phyloP scores from a whole-genome alignment of 2,888 invertebrate species.

The Embidobia sp. region DNA sequence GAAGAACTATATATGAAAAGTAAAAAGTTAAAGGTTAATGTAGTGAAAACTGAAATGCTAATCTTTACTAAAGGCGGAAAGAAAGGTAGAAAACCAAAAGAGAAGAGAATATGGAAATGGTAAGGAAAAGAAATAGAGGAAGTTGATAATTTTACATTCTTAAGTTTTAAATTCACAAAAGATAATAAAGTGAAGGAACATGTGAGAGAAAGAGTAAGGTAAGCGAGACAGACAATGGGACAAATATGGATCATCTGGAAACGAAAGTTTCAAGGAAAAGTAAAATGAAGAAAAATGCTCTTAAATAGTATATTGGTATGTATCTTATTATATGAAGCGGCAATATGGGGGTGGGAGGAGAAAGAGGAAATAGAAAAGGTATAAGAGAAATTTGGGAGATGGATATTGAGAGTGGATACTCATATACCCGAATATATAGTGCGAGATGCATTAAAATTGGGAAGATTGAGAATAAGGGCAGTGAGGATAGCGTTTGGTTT shows the following conservation, averaged over 20 bases:
- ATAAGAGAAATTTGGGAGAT: background rate
- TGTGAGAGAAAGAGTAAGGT: background rate
- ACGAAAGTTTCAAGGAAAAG: background rate
- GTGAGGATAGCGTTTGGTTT: background rate
- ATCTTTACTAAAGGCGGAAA: too few relatives aligned
- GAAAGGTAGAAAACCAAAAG: too few relatives aligned
- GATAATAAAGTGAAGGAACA: background rate
- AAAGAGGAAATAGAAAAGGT: background rate
- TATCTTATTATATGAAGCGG: background rate
- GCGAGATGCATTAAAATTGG: too few relatives aligned
- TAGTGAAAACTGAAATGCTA: too few relatives aligned
- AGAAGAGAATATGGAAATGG: background rate
- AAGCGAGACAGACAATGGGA: background rate
- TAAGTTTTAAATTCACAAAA: background rate
- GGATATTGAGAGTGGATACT: too few relatives aligned
- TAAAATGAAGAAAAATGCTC: background rate
- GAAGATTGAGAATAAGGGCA: background rate
- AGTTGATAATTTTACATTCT: too few relatives aligned
- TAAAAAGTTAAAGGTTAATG: too few relatives aligned
- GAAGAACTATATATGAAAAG: too few relatives aligned
- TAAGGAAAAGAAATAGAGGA: background rate
- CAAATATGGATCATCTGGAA: background rate
- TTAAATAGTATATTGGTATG: too few relatives aligned
- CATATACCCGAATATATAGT: too few relatives aligned
- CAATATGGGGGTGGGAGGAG: constrained; percentile 1